These are phyloP conservation scores for Stictocephala bisonia DNA, from an alignment of 2,888 invertebrate genomes.

Conservation along the genomic window DNA sequence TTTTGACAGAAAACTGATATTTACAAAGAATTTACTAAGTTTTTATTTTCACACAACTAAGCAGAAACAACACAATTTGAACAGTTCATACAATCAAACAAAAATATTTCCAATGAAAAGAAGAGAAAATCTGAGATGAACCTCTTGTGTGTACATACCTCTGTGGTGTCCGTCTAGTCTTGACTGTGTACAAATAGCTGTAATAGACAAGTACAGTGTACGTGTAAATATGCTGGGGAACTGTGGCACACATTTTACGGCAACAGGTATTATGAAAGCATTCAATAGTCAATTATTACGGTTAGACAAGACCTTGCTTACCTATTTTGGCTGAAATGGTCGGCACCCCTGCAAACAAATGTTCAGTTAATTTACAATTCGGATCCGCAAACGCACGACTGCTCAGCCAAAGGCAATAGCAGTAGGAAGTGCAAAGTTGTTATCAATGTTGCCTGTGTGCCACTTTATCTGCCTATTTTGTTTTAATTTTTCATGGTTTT, in stretches of 20 bases:
- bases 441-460: background rate
- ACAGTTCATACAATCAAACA: no score
- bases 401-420: no score
- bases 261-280: slow-evolving; percentile 22
- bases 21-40: no score
- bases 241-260: slow-evolving; percentile 27
- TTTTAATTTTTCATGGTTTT: no score
- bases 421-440: no score
- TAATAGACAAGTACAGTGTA: slow-evolving; percentile 33
- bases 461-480: no score
- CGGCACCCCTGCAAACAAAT: slow-evolving; percentile 33
- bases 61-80: no score
- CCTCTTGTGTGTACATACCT: slow-evolving; percentile 27
- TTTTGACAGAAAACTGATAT: no score
- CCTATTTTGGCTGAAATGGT: slow-evolving; percentile 39
- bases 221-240: background rate
- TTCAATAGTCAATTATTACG: slow-evolving; percentile 29
- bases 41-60: no score
- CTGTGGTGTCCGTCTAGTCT: background rate
- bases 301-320: slow-evolving; percentile 36
- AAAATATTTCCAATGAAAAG: no score
- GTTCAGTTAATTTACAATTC: slow-evolving; percentile 29
- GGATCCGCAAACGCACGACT: background rate
- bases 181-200: slow-evolving; percentile 1
- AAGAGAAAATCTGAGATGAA: background rate